phyloP scores from a whole-genome alignment of 2,797 vertebrate species.

The Phalloptychus januarius region DNA sequence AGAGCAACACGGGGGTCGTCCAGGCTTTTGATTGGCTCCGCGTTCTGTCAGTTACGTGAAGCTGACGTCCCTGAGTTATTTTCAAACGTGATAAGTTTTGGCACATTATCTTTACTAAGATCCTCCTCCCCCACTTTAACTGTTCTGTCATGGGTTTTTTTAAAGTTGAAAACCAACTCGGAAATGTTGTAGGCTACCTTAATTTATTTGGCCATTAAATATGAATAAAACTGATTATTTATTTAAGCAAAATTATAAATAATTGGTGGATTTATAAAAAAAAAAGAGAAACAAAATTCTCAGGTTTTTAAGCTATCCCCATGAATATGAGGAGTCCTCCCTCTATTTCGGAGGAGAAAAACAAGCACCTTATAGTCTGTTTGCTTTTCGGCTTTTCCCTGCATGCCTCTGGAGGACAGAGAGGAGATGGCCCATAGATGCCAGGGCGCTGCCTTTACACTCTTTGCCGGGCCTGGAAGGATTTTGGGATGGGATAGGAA shows the following conservation, averaged over 20 bases:
- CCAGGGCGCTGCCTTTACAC: slow-evolving; percentile 84
- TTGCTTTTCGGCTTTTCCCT: slow-evolving; percentile 86
- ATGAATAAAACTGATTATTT: background rate
- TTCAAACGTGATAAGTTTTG: slow-evolving; percentile 59
- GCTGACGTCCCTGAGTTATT: slow-evolving; percentile 48
- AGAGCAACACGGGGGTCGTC: slow-evolving; percentile 76
- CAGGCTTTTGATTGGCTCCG: slow-evolving; percentile 85
- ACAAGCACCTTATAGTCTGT: slow-evolving; percentile 77
- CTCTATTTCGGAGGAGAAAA: slow-evolving; percentile 43
- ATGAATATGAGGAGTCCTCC: background rate
- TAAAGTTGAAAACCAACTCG: slow-evolving; percentile 23
- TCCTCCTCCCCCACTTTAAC: slow-evolving; percentile 1
- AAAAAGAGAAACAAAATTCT: background rate
- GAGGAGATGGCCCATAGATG: slow-evolving; percentile 84
- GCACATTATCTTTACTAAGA: slow-evolving; percentile 40
- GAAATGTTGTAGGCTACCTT: background rate
- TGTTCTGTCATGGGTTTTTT: background rate
- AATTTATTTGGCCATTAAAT: background rate
- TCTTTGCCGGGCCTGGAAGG: slow-evolving; percentile 84
- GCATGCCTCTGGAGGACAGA: slow-evolving; percentile 44
- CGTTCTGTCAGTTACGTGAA: slow-evolving; percentile 84
- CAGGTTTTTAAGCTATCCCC: background rate
- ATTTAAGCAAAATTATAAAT: background rate
- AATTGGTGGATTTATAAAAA: background rate
- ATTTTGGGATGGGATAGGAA: slow-evolving; percentile 88